Evolutionary conservation across 2,113 vertebrate genomes (phyloP), one percentile per base, ranked within the genome.

Genomic region (Cebus imitator): DNA sequence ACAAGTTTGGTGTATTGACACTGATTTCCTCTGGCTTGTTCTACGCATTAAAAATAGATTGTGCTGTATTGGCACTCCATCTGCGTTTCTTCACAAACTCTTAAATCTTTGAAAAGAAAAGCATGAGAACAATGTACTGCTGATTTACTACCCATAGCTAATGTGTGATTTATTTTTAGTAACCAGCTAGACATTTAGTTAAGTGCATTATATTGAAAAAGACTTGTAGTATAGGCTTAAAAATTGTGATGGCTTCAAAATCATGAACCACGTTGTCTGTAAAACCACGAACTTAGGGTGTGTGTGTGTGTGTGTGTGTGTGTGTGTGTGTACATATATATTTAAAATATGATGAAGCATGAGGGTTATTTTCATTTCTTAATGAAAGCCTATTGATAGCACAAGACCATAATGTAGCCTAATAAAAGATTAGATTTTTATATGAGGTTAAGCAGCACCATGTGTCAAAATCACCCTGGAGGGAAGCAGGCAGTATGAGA

Each of bases 401-500:
- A 81, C 16, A 66, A 45, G 11, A 86, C 18, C 21, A 30, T 85
- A 85, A 73, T 8, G 5, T 4, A 40, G 35, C 48, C 37, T 64
- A 91, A 89, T 55, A 82, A 95, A 90, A 87, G n/a, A 73, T 12
- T 58, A 45, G 6, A 32, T 27, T 57, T 95, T 76, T 93, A 79
- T 80, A 45, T 84, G 82, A 43, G 6, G 25, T 35, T 64, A 72
- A 50, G 91, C 80, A 84, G n/a, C 5, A 4, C 55, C 1, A 5
- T 17, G 17, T 2, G 20, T 52, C 50, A 88, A 58, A 75, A 50
- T 14, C 13, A 32, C 50, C 73, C 52, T 30, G 43, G 17, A 35
- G n/a, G 21, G 64, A 72, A 40, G 45, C 30, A 61, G 82, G 52
- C 45, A 3, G 61, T 18, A 4, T 14, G 20, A 88, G 48, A 55